These are phyloP conservation scores for Gallinago stenura DNA, from an alignment of 2,797 vertebrate genomes.

Conservation along the genomic window DNA sequence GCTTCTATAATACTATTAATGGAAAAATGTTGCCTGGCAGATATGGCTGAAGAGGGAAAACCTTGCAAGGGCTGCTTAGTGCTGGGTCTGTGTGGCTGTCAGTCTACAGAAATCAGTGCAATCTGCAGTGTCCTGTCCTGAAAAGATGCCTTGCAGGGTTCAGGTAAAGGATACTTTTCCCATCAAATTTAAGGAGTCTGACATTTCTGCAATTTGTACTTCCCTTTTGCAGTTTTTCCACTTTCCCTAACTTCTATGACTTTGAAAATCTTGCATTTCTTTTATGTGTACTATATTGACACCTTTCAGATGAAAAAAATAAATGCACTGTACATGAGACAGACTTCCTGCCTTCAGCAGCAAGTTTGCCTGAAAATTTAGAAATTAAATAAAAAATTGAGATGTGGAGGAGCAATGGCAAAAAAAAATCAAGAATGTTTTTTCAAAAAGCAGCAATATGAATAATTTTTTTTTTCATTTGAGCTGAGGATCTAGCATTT, in stretches of 20 bases:
- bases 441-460: background rate
- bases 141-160: background rate
- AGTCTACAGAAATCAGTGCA: fast-evolving
- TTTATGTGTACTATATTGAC: background rate
- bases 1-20: background rate
- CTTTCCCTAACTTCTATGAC: background rate
- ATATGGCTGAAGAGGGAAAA: background rate
- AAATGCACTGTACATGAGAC: background rate
- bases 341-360: background rate
- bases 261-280: background rate
- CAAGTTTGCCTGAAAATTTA: background rate
- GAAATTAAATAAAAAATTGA: background rate
- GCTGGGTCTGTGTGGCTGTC: background rate
- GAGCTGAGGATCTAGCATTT: background rate
- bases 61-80: background rate
- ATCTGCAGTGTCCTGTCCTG: background rate
- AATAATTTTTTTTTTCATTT: background rate
- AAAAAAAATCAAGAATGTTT: background rate
- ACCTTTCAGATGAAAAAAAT: background rate
- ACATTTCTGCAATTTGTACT: background rate
- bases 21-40: background rate
- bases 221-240: background rate
- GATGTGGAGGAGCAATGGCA: background rate
- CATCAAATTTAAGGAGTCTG: background rate
- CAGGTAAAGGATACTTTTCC: background rate